Conservation (phyloP, 1,140 invertebrate species). For the Cryptotermes secundus region DNA sequence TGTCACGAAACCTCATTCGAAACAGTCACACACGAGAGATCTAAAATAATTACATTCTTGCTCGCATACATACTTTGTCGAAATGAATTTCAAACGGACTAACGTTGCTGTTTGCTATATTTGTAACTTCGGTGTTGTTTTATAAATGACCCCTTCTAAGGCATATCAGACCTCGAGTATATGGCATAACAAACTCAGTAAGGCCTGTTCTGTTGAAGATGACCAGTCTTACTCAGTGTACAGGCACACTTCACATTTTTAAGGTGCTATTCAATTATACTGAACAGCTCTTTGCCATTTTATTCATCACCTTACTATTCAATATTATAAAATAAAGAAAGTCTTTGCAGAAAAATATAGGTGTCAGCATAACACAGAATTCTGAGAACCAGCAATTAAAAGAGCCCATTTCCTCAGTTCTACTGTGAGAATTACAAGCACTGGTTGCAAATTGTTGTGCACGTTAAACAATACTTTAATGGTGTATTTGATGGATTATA, state of each 20-base stretch:
- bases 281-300: not conserved
- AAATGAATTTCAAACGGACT: not conserved
- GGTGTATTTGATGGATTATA: no score
- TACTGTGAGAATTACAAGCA: no score
- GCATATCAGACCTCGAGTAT: not conserved
- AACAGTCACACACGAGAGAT: not conserved
- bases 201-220: not conserved
- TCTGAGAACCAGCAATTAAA: not conserved
- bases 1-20: conserved; percentile 6
- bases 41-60: conserved; percentile 1
- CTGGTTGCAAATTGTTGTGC: no score
- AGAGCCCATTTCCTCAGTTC: no score
- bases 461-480: no score
- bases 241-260: not conserved
- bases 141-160: no score
- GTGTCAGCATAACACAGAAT: no score
- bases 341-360: no score
- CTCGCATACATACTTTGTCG: not conserved
- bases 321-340: not conserved
- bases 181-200: not conserved
- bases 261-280: not conserved
- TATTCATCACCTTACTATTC: not conserved
- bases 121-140: not conserved
- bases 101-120: not conserved
- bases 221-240: no score